Evolutionary conservation across 2,888 invertebrate species (phyloP), one percentile per base, ranked within the genome.

Genomic region (Cecidostiba fungosa): DNA sequence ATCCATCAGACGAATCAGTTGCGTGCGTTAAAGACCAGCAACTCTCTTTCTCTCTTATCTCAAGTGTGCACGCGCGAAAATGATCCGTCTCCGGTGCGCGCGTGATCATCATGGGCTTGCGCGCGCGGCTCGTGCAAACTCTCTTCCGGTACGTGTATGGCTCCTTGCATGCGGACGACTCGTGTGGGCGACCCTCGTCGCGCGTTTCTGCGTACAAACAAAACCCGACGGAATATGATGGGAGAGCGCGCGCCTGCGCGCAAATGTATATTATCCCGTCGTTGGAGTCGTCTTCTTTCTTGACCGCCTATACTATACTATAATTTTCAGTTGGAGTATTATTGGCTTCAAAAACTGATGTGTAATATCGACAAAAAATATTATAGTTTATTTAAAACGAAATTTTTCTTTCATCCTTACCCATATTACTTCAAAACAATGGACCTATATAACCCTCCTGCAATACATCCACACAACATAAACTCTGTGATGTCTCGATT

Each of bases 181-280:
- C 87, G 89, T 88, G 90, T 89, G 91, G 89, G 89, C 89, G 90
- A 59, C 54, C 88, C 90, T 90, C 92, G 89, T 88, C 86, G 79
- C 86, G 79, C 84, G 82, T 90, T 91, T 91, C 91, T 91, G 91
- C 91, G 91, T 91, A 88, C 91, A 91, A 91, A 91, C 91, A 91
- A 91, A 90, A 88, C 87, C 87, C 69, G 78, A 85, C 82, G 81
- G 54, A 59, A 59, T 23, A 59, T n/a, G 54, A 59, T 8, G 54
- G 23, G 6, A 26, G 82, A 50, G 62, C 47, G 76, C 79, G 83
- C 86, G 85, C 84, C n/a, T n/a, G n/a, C n/a, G 84, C 85, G 86
- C 86, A 77, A 83, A 83, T 77, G 70, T 54, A 77, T 83, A 80
- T 73, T n/a, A 16, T 16, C 6, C 47, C 29, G 66, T 12, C 29